Percentiles rank a stretch among this genome's conserved stretches.
Evolutionary conservation across 1,140 invertebrate genomes (phyloP).

Genomic region (Euwallacea fornicatus): DNA sequence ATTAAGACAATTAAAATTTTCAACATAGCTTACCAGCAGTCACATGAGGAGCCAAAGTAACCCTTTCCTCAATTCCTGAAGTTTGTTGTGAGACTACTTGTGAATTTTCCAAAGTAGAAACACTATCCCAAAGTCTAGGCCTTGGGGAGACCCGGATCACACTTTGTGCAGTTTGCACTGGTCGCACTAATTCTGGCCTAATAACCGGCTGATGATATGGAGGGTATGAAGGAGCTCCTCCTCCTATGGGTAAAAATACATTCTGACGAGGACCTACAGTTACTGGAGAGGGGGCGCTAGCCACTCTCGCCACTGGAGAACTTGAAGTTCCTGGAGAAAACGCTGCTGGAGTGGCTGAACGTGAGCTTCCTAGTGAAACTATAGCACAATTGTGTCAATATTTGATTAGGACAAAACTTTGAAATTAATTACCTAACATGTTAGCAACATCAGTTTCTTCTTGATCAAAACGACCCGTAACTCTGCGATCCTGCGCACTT

Average conservation of each 20-base stretch:
- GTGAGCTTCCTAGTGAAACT: constrained; percentile 90
- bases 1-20: no score
- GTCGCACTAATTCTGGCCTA: constrained; percentile 34
- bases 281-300: constrained; percentile 64
- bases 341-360: constrained; percentile 70
- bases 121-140: constrained; percentile 28
- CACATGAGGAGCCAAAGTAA: constrained; percentile 9
- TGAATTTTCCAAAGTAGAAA: constrained; percentile 17
- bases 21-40: constrained; percentile 12
- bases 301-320: constrained; percentile 54
- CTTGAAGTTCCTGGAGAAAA: constrained; percentile 74
- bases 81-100: constrained; percentile 19
- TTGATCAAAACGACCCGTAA: constrained; percentile 80
- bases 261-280: constrained; percentile 68
- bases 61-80: constrained; percentile 8
- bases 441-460: constrained; percentile 96
- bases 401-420: neutral
- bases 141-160: constrained; percentile 40
- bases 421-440: constrained; percentile 73
- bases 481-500: constrained; percentile 69
- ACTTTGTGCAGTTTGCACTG: constrained; percentile 34
- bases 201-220: constrained; percentile 44
- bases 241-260: constrained; percentile 82
- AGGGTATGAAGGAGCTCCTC: constrained; percentile 33
- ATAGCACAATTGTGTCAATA: neutral